Percentiles rank a stretch among this genome's conserved stretches.
Conservation (phyloP, 2,797 vertebrate species). For the Channa striata region DNA sequence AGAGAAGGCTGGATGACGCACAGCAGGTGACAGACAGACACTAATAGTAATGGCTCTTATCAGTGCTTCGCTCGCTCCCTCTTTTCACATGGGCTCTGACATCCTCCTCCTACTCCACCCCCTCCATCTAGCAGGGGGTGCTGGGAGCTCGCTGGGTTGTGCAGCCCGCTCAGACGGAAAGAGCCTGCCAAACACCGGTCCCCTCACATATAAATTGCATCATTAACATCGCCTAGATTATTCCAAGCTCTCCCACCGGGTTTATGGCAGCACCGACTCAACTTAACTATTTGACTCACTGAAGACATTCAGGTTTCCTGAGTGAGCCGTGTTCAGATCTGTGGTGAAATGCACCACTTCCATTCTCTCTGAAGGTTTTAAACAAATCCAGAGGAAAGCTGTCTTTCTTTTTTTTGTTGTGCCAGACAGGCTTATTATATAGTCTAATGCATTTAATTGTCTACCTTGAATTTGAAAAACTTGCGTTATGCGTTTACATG, state of each 20-base stretch:
- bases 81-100: constrained; percentile 82
- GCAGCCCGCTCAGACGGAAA: constrained; percentile 80
- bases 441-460: constrained; percentile 54
- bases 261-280: constrained; percentile 82
- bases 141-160: constrained; percentile 78
- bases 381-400: constrained; percentile 65
- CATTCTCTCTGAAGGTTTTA: constrained; percentile 66
- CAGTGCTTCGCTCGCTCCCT: constrained; percentile 78
- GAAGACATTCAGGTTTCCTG: constrained; percentile 77
- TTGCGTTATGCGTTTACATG: constrained; percentile 30
- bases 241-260: constrained; percentile 83
- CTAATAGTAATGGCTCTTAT: constrained; percentile 87
- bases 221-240: constrained; percentile 86
- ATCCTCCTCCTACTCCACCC: constrained; percentile 84
- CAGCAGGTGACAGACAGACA: constrained; percentile 87
- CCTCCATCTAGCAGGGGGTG: constrained; percentile 80
- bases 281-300: constrained; percentile 81
- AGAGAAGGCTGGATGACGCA: constrained; percentile 80
- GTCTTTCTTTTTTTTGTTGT: constrained; percentile 23
- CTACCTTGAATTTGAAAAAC: constrained; percentile 29
- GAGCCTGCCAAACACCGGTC: constrained; percentile 83
- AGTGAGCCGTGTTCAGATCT: constrained; percentile 72
- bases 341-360: constrained; percentile 58
- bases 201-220: constrained; percentile 87
- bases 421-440: constrained; percentile 50